A percentile compares a stretch with the other conserved stretches of the same genome.
Evolutionary conservation across 1,140 invertebrate species (phyloP).

Genomic region (Armadillidium nasatum): DNA sequence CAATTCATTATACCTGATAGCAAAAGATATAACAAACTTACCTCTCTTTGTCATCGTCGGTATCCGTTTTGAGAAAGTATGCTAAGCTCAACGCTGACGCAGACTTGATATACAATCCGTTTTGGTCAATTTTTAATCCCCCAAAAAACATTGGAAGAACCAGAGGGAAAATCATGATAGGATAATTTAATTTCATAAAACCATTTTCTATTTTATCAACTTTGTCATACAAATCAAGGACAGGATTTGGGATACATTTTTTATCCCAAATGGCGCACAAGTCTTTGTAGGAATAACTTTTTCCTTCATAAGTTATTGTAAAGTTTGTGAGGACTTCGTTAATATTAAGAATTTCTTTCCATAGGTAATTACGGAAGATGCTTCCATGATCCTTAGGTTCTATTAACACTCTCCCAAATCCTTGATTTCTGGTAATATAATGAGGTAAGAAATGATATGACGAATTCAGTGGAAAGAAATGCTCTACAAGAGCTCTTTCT

Average conservation of each 20-base stretch:
- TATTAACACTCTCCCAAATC: constrained; percentile 67
- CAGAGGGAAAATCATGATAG: constrained; percentile 80
- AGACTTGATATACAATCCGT: too few relatives aligned
- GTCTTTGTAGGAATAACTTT: constrained; percentile 65
- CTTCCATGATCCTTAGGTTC: constrained; percentile 74
- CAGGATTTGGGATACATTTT: constrained; percentile 78
- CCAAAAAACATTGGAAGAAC: constrained; percentile 82
- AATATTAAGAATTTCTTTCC: constrained; percentile 69
- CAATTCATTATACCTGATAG: too few relatives aligned
- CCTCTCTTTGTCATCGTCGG: too few relatives aligned
- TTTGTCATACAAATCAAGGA: constrained; percentile 71
- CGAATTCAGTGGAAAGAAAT: constrained; percentile 82
- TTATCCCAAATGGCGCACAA: constrained; percentile 78
- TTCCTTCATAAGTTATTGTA: constrained; percentile 62
- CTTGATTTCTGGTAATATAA: constrained; percentile 77
- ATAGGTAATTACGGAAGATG: constrained; percentile 69
- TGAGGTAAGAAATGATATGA: constrained; percentile 74
- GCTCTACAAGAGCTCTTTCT: constrained; percentile 75
- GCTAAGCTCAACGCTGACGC: too few relatives aligned
- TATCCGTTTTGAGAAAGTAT: too few relatives aligned
- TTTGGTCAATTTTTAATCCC: constrained; percentile 49
- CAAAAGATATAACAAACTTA: too few relatives aligned
- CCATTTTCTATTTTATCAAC: constrained; percentile 71
- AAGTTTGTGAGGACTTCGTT: constrained; percentile 73
- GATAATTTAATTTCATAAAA: constrained; percentile 74